Base-by-base conservation (phyloP, 2,888 invertebrate genomes). In the Laspeyria flexula region DNA sequence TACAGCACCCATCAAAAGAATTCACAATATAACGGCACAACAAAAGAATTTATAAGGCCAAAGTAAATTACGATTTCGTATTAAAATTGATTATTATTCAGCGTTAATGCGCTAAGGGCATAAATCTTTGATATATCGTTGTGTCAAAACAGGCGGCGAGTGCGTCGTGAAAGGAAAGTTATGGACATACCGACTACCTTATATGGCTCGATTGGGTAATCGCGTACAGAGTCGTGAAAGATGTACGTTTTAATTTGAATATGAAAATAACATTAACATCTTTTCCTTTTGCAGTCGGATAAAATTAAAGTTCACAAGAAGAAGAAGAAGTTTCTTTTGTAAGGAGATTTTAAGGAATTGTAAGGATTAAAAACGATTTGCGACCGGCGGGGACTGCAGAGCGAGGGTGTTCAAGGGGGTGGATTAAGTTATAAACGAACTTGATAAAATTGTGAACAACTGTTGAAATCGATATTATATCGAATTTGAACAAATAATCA, bases 1-100 rank as follows among this genome's bases (percentile, higher is more conserved):
- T n/a, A n/a, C n/a, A n/a, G n/a, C n/a, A n/a, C 25, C 25, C 9
- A 25, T 15, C 12, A 13, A 13, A 38, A 25, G n/a, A 18, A 12
- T 12, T 21, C 18, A n/a, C 12, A 49, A 42, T 38, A 51, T 62
- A 59, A 68, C 61, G 58, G 69, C 25, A 46, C 37, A 6, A 21
- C 10, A 46, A 31, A 60, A 52, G 39, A 31, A 35, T 43, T 43
- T 41, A 51, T 48, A 53, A 52, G 43, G 43, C 21, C 40, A 52
- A 45, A 52, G 31, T 55, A 61, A 64, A 57, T 60, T 60, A 62
- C 49, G 39, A 50, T 52, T 57, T 52, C 47, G 37, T 55, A 60
- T 54, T 60, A 72, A 69, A 61, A 67, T 60, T 48, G 45, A 51
- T 68, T 55, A 65, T 72, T 66, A 70, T 68, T 60, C 68, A 42